phyloP scores from a whole-genome alignment of 1,140 invertebrate genomes.

The Drosophila equinoxialis region DNA sequence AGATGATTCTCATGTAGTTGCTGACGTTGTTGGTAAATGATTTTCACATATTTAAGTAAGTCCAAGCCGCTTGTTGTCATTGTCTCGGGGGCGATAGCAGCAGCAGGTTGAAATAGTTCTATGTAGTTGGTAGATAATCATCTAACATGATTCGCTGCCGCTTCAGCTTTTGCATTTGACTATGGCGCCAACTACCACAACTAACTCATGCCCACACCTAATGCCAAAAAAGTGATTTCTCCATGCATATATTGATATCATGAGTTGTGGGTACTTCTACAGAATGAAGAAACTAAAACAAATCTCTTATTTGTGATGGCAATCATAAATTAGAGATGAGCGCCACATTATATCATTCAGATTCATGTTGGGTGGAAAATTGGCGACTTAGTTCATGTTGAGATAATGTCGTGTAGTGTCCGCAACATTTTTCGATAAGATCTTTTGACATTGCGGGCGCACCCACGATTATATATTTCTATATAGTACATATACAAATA shows the following conservation, averaged over 20 bases:
- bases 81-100: constrained; percentile 45
- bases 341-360: constrained; percentile 39
- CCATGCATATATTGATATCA: constrained; percentile 52
- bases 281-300: constrained; percentile 17
- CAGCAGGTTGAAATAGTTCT: constrained; percentile 62
- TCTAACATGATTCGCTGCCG: constrained; percentile 40
- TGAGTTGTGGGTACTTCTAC: constrained; percentile 19
- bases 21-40: constrained; percentile 44
- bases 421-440: constrained; percentile 64
- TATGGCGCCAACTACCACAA: constrained; percentile 38
- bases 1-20: neutral
- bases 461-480: constrained; percentile 52
- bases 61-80: constrained; percentile 34
- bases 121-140: constrained; percentile 46
- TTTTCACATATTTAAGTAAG: constrained; percentile 34
- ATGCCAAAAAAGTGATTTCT: constrained; percentile 13
- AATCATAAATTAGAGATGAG: constrained; percentile 70
- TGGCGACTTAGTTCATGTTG: constrained; percentile 43
- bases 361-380: neutral
- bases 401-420: constrained; percentile 66
- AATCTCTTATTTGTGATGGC: constrained; percentile 11
- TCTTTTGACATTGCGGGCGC: constrained; percentile 44
- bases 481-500: neutral
- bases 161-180: constrained; percentile 22
- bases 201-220: neutral